Evolutionary conservation across 2,888 invertebrate genomes (phyloP).

Genomic region (Pseudococcus longispinus): DNA sequence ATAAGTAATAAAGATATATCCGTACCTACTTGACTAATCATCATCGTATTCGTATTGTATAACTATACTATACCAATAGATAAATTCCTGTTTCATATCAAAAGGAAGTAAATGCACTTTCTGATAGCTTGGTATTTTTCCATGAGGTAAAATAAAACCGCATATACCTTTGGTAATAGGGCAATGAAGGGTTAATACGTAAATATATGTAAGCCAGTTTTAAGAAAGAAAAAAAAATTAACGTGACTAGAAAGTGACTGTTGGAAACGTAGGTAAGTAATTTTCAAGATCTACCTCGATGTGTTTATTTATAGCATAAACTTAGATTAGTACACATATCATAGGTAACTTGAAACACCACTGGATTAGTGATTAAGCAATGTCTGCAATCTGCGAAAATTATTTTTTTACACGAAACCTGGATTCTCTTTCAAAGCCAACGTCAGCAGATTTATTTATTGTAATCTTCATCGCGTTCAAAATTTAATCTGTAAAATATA

Average conservation of each 20-base stretch:
- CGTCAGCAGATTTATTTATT: no score
- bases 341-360: neutral
- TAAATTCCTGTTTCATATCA: neutral
- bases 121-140: neutral
- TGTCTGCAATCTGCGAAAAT: no score
- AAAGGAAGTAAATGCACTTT: neutral
- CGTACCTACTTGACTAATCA: neutral
- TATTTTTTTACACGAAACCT: no score
- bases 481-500: no score
- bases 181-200: neutral
- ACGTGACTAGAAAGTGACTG: conserved; percentile 6
- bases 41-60: neutral
- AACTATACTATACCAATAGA: neutral
- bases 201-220: neutral
- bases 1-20: neutral
- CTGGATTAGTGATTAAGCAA: neutral
- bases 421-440: no score
- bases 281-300: neutral
- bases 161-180: neutral
- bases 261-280: neutral
- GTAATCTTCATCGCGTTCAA: no score
- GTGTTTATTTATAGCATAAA: neutral
- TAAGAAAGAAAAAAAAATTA: neutral
- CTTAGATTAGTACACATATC: neutral
- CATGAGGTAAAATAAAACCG: neutral